phyloP scores from a whole-genome alignment of 2,888 invertebrate species.

The Drosophila basisetae region DNA sequence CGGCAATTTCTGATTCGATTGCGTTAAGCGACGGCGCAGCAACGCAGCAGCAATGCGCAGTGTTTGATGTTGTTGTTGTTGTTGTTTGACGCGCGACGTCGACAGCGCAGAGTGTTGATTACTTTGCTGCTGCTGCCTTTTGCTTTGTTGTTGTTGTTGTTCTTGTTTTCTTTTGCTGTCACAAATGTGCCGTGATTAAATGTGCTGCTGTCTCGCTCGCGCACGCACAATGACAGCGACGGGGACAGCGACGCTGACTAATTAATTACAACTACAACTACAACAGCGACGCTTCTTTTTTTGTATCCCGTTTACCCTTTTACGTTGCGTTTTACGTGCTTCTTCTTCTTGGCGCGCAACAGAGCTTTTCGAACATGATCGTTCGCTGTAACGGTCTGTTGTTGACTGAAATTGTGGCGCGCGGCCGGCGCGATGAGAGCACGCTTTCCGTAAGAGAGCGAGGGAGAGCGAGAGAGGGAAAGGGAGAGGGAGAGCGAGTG shows the following conservation, averaged over 20 bases:
- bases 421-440: slow-evolving; percentile 59
- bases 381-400: slow-evolving; percentile 83
- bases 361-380: slow-evolving; percentile 79
- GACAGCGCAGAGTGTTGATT: slow-evolving; percentile 72
- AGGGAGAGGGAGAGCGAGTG: slow-evolving; percentile 15
- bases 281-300: slow-evolving; percentile 45
- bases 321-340: slow-evolving; percentile 20
- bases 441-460: slow-evolving; percentile 16
- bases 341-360: slow-evolving; percentile 57
- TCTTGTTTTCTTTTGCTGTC: slow-evolving; percentile 48
- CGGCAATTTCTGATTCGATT: slow-evolving; percentile 81
- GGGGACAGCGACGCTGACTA: slow-evolving; percentile 64
- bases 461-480: slow-evolving; percentile 22
- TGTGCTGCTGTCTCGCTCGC: slow-evolving; percentile 59
- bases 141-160: slow-evolving; percentile 7
- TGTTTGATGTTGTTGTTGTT: slow-evolving; percentile 31
- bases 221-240: slow-evolving; percentile 36
- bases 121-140: slow-evolving; percentile 51
- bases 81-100: slow-evolving; percentile 65
- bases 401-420: slow-evolving; percentile 76
- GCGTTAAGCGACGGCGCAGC: slow-evolving; percentile 77
- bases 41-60: slow-evolving; percentile 59
- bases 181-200: slow-evolving; percentile 65
- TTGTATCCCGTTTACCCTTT: slow-evolving; percentile 38
- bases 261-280: slow-evolving; percentile 69